Evolutionary conservation across 2,113 vertebrate genomes (phyloP).

Genomic region (Panurus biarmicus): DNA sequence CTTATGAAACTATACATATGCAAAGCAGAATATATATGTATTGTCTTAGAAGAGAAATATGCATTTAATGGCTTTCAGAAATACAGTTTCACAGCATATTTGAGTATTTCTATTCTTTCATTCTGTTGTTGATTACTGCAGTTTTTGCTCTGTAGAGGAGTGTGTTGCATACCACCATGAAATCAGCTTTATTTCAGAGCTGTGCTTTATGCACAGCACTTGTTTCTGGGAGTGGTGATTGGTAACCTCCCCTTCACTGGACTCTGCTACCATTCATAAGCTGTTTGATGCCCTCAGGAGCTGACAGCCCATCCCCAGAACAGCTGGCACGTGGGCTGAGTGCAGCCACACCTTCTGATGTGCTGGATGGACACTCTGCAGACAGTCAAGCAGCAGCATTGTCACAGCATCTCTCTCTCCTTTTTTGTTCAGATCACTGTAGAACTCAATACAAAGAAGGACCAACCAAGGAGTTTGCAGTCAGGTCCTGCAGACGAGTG

Average conservation of each 20-base stretch:
- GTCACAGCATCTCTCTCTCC: neutral
- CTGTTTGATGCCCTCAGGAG: fast-evolving
- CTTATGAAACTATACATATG: neutral
- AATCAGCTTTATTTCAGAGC: neutral
- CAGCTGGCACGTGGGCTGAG: neutral
- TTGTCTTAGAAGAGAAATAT: neutral
- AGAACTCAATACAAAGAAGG: neutral
- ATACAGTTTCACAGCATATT: neutral
- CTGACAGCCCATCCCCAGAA: neutral
- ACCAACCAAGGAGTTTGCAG: neutral
- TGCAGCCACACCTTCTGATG: neutral
- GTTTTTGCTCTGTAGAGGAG: neutral
- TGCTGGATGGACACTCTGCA: fast-evolving
- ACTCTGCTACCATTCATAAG: neutral
- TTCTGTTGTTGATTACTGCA: neutral
- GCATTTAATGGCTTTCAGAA: neutral
- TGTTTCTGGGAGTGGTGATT: neutral
- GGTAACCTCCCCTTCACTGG: neutral
- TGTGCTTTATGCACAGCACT: neutral
- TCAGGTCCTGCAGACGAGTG: neutral
- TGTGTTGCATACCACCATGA: neutral
- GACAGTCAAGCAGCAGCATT: neutral
- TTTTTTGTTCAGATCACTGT: neutral
- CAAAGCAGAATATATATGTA: neutral
- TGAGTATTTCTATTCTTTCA: neutral